Evolutionary conservation across 1,140 invertebrate species (phyloP).

Genomic region (Leucophenga varia): DNA sequence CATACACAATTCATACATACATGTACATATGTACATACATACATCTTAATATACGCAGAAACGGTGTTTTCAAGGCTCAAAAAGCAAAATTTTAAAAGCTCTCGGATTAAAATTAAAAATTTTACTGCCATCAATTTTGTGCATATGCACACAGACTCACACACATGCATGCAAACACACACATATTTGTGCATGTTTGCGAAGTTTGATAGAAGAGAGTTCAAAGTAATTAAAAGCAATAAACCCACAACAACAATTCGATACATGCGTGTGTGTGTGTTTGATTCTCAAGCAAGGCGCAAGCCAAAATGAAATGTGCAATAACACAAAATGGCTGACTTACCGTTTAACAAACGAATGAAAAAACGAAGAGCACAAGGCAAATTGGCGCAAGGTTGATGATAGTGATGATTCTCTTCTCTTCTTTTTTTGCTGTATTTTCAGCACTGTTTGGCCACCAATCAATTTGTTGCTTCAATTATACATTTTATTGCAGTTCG

Average conservation of each 20-base stretch:
- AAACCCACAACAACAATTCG: conserved; percentile 6
- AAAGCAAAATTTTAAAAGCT: conserved; percentile 15
- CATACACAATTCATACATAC: not conserved
- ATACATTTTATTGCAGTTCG: conserved; percentile 41
- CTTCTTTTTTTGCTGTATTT: conserved; percentile 12
- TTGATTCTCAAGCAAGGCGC: conserved; percentile 9
- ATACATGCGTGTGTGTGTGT: not conserved
- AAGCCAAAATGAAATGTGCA: conserved; percentile 20
- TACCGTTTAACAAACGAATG: conserved; percentile 29
- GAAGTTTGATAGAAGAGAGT: conserved; percentile 20
- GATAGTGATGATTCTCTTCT: not conserved
- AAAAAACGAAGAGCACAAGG: conserved; percentile 20
- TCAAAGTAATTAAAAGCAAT: conserved; percentile 30
- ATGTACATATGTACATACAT: conserved; percentile 4
- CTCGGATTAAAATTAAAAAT: conserved; percentile 18
- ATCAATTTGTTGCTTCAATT: conserved; percentile 20
- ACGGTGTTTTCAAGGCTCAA: conserved; percentile 31
- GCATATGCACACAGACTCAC: not conserved
- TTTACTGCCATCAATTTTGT: conserved; percentile 16
- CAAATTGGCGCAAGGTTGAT: conserved; percentile 22
- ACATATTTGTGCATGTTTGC: not conserved
- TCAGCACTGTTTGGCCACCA: conserved; percentile 10
- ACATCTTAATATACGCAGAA: conserved; percentile 16
- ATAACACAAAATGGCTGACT: conserved; percentile 47
- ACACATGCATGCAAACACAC: not conserved